Percentiles rank a stretch among this genome's conserved stretches.
phyloP scores from a whole-genome alignment of 2,797 vertebrate genomes.

The Ctenopoma multispine region DNA sequence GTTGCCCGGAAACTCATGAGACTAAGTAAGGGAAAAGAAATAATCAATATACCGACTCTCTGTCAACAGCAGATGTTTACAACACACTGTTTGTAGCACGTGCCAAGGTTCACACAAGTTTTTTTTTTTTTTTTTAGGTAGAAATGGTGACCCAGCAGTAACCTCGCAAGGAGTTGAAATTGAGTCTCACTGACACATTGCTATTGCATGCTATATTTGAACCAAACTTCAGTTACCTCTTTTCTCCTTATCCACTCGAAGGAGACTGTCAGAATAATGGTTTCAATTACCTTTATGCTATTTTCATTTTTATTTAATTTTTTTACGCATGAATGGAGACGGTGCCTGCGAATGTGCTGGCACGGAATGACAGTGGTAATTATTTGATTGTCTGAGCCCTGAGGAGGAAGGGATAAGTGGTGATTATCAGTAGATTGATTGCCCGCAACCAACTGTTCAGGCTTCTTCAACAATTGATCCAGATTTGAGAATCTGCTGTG shows the following conservation, averaged over 20 bases:
- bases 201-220: background rate
- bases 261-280: background rate
- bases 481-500: constrained; percentile 16
- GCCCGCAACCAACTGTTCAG: constrained; percentile 26
- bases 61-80: constrained; percentile 11
- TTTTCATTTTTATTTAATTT: constrained; percentile 28
- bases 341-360: constrained; percentile 4
- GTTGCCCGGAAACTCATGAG: constrained; percentile 13
- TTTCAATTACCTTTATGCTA: constrained; percentile 20
- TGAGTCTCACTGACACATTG: constrained; percentile 10
- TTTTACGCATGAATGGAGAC: constrained; percentile 4
- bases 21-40: background rate
- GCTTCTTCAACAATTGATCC: constrained; percentile 31
- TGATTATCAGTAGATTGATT: constrained; percentile 63
- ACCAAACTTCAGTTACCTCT: constrained; percentile 4
- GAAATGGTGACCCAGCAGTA: constrained; percentile 13
- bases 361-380: constrained; percentile 38
- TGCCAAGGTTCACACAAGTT: background rate
- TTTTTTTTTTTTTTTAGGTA: background rate
- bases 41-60: constrained; percentile 26
- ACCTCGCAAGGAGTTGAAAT: constrained; percentile 2
- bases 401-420: constrained; percentile 39
- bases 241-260: constrained; percentile 5
- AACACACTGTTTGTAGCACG: background rate
- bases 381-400: constrained; percentile 54